A percentile compares a stretch with the other conserved stretches of the same genome.
These are phyloP conservation scores for Amblyjoppa proteus DNA, from an alignment of 2,888 invertebrate genomes.

Conservation along the genomic window DNA sequence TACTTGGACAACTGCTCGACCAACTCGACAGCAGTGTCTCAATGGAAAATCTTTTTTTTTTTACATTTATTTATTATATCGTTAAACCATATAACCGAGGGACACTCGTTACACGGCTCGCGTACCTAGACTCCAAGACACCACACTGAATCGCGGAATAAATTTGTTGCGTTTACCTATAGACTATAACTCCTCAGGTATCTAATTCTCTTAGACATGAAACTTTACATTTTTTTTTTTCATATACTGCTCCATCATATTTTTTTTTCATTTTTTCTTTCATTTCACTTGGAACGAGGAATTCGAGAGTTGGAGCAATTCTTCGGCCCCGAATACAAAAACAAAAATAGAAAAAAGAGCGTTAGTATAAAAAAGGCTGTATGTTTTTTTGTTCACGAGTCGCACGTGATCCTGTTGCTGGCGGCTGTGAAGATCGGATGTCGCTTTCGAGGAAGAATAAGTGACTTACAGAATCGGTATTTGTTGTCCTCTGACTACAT, in stretches of 20 bases:
- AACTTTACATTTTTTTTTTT: constrained; percentile 32
- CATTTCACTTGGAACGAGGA: constrained; percentile 1
- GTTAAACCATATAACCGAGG: constrained; percentile 8
- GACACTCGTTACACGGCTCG: constrained; percentile 58
- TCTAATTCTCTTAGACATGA: constrained; percentile 38
- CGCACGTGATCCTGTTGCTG: constrained; percentile 31
- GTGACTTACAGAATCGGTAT: constrained; percentile 43
- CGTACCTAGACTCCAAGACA: constrained; percentile 35
- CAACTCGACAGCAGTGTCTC: background rate
- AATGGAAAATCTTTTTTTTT: constrained; percentile 17
- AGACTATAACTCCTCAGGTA: constrained; percentile 15
- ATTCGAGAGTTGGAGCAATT: background rate
- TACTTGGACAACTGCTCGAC: background rate
- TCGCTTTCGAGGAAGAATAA: constrained; percentile 51
- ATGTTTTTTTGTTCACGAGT: constrained; percentile 14
- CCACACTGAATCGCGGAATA: constrained; percentile 45
- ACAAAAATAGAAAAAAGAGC: constrained; percentile 11
- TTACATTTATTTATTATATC: background rate
- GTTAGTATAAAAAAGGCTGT: constrained; percentile 12
- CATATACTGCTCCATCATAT: constrained; percentile 6
- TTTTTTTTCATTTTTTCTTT: too few relatives aligned
- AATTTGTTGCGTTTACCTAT: constrained; percentile 70
- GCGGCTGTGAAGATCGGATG: constrained; percentile 23
- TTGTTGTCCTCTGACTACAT: constrained; percentile 1
- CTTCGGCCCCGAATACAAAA: background rate